Conservation (phyloP, 2,797 vertebrate genomes). For the Borostomias antarcticus region DNA sequence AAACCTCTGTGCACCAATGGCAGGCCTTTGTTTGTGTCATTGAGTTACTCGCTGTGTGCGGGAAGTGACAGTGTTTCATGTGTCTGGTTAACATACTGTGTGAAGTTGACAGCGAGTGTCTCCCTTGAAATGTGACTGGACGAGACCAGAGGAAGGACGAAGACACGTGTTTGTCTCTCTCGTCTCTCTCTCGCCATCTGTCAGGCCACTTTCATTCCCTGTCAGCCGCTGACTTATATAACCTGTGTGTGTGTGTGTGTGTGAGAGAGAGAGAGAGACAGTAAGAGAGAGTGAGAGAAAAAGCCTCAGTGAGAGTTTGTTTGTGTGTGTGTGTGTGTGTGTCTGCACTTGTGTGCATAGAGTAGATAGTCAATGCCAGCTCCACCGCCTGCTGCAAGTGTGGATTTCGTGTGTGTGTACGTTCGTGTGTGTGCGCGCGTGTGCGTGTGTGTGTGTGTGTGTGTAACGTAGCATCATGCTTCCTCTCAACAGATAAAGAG, state of each 20-base stretch:
- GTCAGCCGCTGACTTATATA: constrained; percentile 22
- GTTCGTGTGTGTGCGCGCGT: constrained; percentile 10
- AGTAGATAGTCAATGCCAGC: background rate
- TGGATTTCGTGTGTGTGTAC: constrained; percentile 14
- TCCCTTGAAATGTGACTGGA: constrained; percentile 18
- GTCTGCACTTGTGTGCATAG: too few species aligned
- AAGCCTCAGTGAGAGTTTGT: constrained; percentile 1
- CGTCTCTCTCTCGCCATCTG: constrained; percentile 21
- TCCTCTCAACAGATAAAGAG: constrained; percentile 85
- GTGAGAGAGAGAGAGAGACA: constrained; percentile 5
- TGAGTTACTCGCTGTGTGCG: constrained; percentile 26
- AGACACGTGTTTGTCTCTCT: constrained; percentile 7
- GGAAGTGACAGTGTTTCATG: constrained; percentile 26
- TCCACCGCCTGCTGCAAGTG: constrained; percentile 1
- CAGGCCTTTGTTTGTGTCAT: constrained; percentile 27
- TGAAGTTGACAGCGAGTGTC: constrained; percentile 25
- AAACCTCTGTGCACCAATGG: constrained; percentile 35
- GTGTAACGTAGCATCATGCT: constrained; percentile 26
- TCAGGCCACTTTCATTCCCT: background rate
- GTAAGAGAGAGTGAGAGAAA: too few species aligned
- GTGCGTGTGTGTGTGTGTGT: constrained; percentile 22
- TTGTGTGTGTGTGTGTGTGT: background rate
- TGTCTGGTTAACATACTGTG: constrained; percentile 37
- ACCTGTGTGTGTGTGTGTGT: constrained; percentile 20
- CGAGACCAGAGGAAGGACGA: constrained; percentile 17